Evolutionary conservation across 2,113 vertebrate species (phyloP), one percentile per base, ranked within the genome.

Genomic region (Symphodus melops): DNA sequence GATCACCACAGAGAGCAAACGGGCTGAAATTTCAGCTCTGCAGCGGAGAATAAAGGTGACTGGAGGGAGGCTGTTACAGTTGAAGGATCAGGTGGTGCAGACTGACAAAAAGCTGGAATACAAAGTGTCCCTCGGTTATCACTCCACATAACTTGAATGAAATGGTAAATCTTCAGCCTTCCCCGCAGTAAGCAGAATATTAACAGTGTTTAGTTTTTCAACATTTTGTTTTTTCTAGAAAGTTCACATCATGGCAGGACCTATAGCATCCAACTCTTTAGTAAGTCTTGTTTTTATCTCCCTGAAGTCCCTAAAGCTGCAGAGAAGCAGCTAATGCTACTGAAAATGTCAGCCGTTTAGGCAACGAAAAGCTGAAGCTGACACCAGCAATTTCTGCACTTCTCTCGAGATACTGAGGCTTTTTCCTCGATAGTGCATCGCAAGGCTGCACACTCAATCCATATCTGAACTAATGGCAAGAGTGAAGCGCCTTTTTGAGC

Each of bases 11-110:
- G 59, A 1, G 64, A 66, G 73, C 75, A 62, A 41, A 20, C 14
- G 49, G 82, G 68, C 68, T 90, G 86, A 58, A 91, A 86, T 86
- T 82, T 86, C 82, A 90, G 72, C 83, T 87, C 76, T 61, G 81
- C 48, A 69, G 68, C 81, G 70, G 48, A 72, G 75, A 79, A 60
- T 46, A 57, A 39, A 67, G 77, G 79, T n/a, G 39, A 17, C 25
- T 20, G 33, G 28, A 74, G 19, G 65, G 82, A 79, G 84, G 80
- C 58, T 57, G 83, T 91, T 89, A 80, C 77, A 75, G 25, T 59
- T 46, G 52, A 39, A 67, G 77, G 57, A 86, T 82, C 75, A 21
- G 54, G 79, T 86, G 67, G 69, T 73, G 57, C 53, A 33, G 58
- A 23, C 72, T 21, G 54, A 74, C 33, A 85, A 63, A 67, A 87